phyloP scores from a whole-genome alignment of 2,113 vertebrate genomes.

The Rhabdornis inornatus region DNA sequence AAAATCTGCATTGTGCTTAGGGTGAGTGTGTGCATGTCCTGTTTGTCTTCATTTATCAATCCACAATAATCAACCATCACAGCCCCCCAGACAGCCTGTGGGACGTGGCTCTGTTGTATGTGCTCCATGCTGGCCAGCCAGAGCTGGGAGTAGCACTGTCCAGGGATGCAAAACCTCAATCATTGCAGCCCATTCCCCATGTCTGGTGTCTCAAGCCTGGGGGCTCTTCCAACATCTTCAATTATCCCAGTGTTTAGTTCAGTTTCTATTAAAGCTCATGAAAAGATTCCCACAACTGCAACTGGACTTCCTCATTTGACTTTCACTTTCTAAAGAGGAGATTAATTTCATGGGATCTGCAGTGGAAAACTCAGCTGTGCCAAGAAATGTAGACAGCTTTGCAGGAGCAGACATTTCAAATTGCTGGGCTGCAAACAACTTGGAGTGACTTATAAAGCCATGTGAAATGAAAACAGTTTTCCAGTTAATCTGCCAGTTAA shows the following conservation, averaged over 20 bases:
- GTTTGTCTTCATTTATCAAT: not conserved
- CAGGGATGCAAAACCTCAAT: not conserved
- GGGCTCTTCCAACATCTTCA: accelerated
- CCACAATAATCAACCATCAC: accelerated
- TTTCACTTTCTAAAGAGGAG: not conserved
- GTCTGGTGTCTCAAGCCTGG: not conserved
- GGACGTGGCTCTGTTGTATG: accelerated
- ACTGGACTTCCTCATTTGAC: not conserved
- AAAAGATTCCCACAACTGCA: not conserved
- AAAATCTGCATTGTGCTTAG: not conserved
- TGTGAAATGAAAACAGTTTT: conserved; percentile 13
- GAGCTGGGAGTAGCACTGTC: accelerated
- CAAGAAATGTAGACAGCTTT: conserved; percentile 43
- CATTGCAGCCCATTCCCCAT: not conserved
- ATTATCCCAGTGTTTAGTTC: not conserved
- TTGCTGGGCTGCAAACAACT: not conserved
- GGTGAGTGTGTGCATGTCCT: not conserved
- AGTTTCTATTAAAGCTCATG: not conserved
- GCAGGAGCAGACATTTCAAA: conserved; percentile 7
- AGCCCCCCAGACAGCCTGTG: not conserved
- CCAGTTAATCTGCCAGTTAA: not conserved
- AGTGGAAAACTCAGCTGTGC: not conserved
- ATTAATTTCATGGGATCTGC: not conserved
- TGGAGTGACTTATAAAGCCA: not conserved
- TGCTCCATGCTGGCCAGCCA: not conserved